Evolutionary conservation across 1,140 invertebrate genomes (phyloP).

Genomic region (Bombus waltoni): DNA sequence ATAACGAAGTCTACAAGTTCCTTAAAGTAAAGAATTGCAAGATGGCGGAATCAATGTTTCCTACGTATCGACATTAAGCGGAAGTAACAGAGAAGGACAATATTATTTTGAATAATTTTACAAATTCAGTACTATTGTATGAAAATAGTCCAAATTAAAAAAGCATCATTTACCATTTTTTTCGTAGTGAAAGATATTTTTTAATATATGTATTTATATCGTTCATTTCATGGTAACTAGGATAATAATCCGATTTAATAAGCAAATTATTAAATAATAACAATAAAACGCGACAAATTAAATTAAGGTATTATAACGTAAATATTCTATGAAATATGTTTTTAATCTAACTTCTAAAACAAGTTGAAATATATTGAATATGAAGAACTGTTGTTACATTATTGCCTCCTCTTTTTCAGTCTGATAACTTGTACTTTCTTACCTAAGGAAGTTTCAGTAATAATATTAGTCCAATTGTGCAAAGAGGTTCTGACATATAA

Average conservation of each 20-base stretch:
- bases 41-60: conserved; percentile 66
- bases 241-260: background rate
- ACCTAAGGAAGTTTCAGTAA: background rate
- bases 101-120: background rate
- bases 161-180: background rate
- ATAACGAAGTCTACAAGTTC: conserved; percentile 61
- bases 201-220: background rate
- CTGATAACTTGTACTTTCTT: background rate
- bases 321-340: too few relatives aligned
- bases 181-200: too few relatives aligned
- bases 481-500: background rate
- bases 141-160: background rate
- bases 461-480: background rate
- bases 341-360: too few relatives aligned
- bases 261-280: too few relatives aligned
- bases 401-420: too few relatives aligned
- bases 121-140: background rate
- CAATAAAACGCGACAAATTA: too few relatives aligned
- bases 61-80: conserved; percentile 39
- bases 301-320: too few relatives aligned
- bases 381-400: too few relatives aligned
- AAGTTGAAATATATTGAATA: too few relatives aligned
- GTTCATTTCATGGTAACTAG: background rate
- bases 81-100: background rate
- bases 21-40: conserved; percentile 68